These are phyloP conservation scores for Rhea pennata DNA, from an alignment of 2,113 vertebrate species.

Conservation along the genomic window DNA sequence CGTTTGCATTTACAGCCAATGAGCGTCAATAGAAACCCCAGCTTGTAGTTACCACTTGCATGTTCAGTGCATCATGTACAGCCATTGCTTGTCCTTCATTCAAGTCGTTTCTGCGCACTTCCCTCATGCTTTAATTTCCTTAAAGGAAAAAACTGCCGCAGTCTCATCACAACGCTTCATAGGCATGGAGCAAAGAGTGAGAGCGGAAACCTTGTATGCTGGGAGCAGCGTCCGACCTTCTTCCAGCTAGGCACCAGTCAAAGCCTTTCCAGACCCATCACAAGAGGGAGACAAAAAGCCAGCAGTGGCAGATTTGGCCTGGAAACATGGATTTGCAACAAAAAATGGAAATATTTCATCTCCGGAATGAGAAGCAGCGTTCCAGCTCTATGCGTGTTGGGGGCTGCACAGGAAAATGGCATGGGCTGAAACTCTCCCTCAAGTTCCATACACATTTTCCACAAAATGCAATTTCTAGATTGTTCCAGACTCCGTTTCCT, in stretches of 20 bases:
- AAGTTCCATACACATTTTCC: neutral
- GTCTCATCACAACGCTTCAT: neutral
- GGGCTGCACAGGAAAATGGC: neutral
- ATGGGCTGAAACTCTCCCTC: neutral
- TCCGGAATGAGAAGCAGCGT: neutral
- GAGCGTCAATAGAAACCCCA: too few relatives aligned
- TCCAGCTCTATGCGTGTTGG: neutral
- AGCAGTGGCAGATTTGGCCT: neutral
- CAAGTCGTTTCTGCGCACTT: too few relatives aligned
- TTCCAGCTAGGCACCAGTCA: fast-evolving
- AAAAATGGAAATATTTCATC: neutral
- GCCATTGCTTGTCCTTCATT: too few relatives aligned
- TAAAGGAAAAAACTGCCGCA: neutral
- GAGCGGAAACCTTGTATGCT: fast-evolving
- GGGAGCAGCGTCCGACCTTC: neutral
- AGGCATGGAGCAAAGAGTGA: fast-evolving
- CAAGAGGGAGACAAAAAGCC: slow-evolving; percentile 30
- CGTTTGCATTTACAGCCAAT: too few relatives aligned
- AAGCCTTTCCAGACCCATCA: neutral
- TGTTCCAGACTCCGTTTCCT: neutral
- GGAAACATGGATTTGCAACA: neutral
- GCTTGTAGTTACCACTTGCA: too few relatives aligned
- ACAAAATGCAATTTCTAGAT: neutral
- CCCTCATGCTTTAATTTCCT: neutral
- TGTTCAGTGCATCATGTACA: too few relatives aligned